Conservation (phyloP, 2,888 invertebrate genomes). For the Carterocephalus palaemon region DNA sequence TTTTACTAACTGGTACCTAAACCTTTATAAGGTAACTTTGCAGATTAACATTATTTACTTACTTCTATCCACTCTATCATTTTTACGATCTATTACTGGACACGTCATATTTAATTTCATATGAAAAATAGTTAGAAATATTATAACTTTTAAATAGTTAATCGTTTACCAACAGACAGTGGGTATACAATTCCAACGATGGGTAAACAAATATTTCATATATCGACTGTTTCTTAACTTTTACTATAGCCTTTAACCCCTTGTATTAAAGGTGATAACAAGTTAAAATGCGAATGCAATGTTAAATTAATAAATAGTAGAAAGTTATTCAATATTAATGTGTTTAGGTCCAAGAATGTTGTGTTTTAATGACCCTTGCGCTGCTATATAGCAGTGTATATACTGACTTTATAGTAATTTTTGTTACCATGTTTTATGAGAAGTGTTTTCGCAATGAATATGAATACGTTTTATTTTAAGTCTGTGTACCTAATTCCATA, state of each 20-base stretch:
- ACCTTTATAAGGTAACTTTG: too few species aligned
- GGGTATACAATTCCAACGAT: conserved; percentile 24
- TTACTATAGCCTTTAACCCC: conserved; percentile 21
- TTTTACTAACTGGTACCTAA: too few species aligned
- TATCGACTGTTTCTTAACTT: conserved; percentile 11
- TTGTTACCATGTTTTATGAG: conserved; percentile 20
- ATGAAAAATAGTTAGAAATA: too few species aligned
- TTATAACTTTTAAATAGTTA: too few species aligned
- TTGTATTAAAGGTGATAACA: conserved; percentile 19
- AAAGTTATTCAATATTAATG: conserved; percentile 31
- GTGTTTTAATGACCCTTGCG: conserved; percentile 20
- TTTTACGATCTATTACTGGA: too few species aligned
- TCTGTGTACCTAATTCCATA: too few species aligned
- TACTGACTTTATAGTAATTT: too few species aligned
- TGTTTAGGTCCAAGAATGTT: conserved; percentile 21
- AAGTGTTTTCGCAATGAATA: conserved; percentile 12
- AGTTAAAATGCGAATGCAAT: conserved; percentile 11
- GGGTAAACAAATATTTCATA: conserved; percentile 29
- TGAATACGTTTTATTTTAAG: conserved; percentile 15
- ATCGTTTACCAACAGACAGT: conserved; percentile 7
- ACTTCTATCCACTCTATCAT: too few species aligned
- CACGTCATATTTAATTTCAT: too few species aligned
- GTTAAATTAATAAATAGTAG: conserved; percentile 30
- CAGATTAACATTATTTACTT: too few species aligned
- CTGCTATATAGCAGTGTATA: too few species aligned